Base-by-base conservation (phyloP, 1,140 invertebrate genomes). In the Camponotus floridanus region DNA sequence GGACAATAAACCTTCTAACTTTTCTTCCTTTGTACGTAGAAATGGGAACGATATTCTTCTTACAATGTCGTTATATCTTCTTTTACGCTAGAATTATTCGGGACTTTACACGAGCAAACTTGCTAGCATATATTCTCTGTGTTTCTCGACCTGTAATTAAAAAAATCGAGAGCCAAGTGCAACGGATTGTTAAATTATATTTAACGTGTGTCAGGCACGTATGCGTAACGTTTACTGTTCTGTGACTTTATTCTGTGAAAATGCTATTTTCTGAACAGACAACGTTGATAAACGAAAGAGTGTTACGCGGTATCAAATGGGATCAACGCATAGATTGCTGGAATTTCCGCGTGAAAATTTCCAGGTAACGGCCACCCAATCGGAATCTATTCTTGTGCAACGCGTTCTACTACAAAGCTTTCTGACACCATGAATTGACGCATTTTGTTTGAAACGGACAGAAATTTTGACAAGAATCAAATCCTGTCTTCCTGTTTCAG, bases 161-260 rank as follows among this genome's bases (percentile, higher is more conserved):
- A 83, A 79, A 83, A 61, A 81, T 61, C 18, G 55, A 5, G 39
- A 18, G 1, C 45, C 67, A 59, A 73, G 55, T 3, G 51, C 26
- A 18, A 26, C 6, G 18, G 1, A 81, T 73, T 21, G 79, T 83
- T 83, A 73, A 83, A 83, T 83, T 83, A 73, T n/a, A 73, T 26
- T 26, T 26, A 26, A 26, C 26, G 26, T 61, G 11, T 62, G 55
- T 61, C 67, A 15, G 45, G 11, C 26, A 26, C 26, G 26, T 3
- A 45, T 33, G 64, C 21, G 31, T 45, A 67, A 42, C n/a, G 42
- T 59, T 80, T 61, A 45, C 39, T 68, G 26, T 26, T 1, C 51
- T 7, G 39, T 42, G 21, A 33, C 26, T 73, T 48, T 36, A 7
- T 48, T 13, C 6, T 45, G 48, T 18, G 39, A 42, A 73, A 73